Evolutionary conservation across 2,797 vertebrate species (phyloP).

Genomic region (Melanotaenia parkinsoni): DNA sequence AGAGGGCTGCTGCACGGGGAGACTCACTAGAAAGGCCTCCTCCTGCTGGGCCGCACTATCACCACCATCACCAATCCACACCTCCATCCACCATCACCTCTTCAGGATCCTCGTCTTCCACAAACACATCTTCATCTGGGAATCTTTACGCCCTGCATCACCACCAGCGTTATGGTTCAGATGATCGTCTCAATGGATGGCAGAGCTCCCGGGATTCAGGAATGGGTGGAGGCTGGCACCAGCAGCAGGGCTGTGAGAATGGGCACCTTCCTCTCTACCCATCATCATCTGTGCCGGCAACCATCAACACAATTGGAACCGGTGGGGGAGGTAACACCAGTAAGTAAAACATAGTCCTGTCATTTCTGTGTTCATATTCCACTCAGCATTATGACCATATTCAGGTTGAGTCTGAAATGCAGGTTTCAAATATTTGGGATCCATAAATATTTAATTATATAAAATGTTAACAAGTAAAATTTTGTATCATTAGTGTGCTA

Average conservation of each 20-base stretch:
- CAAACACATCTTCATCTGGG: slow-evolving; percentile 68
- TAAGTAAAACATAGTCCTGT: slow-evolving; percentile 78
- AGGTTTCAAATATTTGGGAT: not conserved
- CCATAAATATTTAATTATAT: no score
- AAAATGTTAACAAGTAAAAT: not conserved
- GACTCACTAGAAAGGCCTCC: slow-evolving; percentile 93
- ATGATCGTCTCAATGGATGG: slow-evolving; percentile 98
- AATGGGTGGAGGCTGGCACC: slow-evolving; percentile 89
- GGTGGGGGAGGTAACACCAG: slow-evolving; percentile 87
- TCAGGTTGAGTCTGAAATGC: not conserved
- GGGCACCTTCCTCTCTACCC: slow-evolving; percentile 95
- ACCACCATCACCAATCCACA: slow-evolving; percentile 74
- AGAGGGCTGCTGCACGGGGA: slow-evolving; percentile 84
- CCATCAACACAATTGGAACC: slow-evolving; percentile 96
- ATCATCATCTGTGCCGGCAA: slow-evolving; percentile 93
- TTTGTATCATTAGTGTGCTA: no score
- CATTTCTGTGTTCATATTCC: not conserved
- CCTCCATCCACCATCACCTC: slow-evolving; percentile 74
- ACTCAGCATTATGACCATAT: not conserved
- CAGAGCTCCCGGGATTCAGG: slow-evolving; percentile 94
- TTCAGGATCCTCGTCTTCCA: slow-evolving; percentile 72
- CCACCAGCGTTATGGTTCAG: slow-evolving; percentile 97
- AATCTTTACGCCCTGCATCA: slow-evolving; percentile 88
- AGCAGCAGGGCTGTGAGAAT: slow-evolving; percentile 92
- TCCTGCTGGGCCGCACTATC: slow-evolving; percentile 66